Conservation (phyloP, 2,888 invertebrate species). For the Hoplodrina blanda region DNA sequence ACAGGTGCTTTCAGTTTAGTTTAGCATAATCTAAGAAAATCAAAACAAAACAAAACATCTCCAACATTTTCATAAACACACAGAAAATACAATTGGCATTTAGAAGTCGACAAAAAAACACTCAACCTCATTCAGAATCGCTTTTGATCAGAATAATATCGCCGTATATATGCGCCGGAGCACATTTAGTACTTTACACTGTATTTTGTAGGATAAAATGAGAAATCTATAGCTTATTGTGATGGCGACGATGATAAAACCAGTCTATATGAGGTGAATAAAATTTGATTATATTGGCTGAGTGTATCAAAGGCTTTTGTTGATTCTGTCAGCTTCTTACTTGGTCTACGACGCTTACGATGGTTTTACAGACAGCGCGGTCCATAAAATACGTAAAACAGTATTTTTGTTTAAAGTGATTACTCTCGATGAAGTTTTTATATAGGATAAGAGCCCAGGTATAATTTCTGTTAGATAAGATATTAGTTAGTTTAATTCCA, state of each 20-base stretch:
- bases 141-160: slow-evolving; percentile 79
- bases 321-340: slow-evolving; percentile 10
- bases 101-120: slow-evolving; percentile 57
- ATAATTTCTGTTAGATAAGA: no score
- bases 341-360: neutral
- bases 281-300: slow-evolving; percentile 60
- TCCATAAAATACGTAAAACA: neutral
- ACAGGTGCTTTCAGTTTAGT: no score
- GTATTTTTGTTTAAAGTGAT: no score
- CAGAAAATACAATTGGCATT: slow-evolving; percentile 53
- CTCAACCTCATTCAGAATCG: slow-evolving; percentile 60
- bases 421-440: no score
- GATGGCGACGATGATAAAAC: slow-evolving; percentile 49
- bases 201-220: slow-evolving; percentile 73
- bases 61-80: slow-evolving; percentile 48
- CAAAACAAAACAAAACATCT: slow-evolving; percentile 18
- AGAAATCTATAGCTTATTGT: slow-evolving; percentile 74
- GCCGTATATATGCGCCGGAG: slow-evolving; percentile 77
- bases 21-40: neutral
- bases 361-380: neutral
- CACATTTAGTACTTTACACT: slow-evolving; percentile 67
- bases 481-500: no score
- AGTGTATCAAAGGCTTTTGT: slow-evolving; percentile 22
- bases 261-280: slow-evolving; percentile 53
- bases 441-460: no score